Base-by-base conservation (phyloP, 2,113 vertebrate species). In the Leucosticte australis region DNA sequence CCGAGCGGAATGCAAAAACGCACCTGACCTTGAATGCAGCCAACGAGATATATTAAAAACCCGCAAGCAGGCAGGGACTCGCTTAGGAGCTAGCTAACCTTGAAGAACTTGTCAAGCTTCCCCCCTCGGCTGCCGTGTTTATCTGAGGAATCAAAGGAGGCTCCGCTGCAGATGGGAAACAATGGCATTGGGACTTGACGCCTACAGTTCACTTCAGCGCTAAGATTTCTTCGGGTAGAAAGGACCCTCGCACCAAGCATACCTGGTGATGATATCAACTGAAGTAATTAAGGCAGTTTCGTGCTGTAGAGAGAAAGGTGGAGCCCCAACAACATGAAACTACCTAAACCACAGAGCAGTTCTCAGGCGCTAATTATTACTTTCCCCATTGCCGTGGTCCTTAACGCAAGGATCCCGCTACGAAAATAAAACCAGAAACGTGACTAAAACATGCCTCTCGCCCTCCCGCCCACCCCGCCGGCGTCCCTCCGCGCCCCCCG, bases 271-370 rank as follows among this genome's bases (percentile, higher is more conserved):
- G 99, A 98, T 96, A 98, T 98, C 96, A 99, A 98, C 99, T 99
- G 99, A 98, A 98, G 99, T 98, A 98, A 99, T 99, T 98, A 98
- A 99, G 99, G 98, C 99, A 99, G 99, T 99, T 98, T 99, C 98
- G 97, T 99, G 99, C 99, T 99, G 99, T 98, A 98, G 99, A 98
- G 99, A 98, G 98, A 98, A 98, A 98, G 98, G 98, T 97, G 98
- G 98, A 99, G 98, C 98, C 98, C 99, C 99, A 99, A 99, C 99
- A 99, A 99, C 99, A 99, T 99, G 99, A 99, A 99, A 99, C 99
- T 99, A 99, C 99, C 99, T 99, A 99, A 99, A 99, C 98, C 98
- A 99, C 99, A 98, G 98, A 98, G 97, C 99, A 99, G 99, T 99
- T 98, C 96, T 98, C 95, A 95, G 90, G 96, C 95, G 96, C 95